A percentile compares a stretch with the other conserved stretches of the same genome.
These are phyloP conservation scores for Pocillopora damicornis DNA, from an alignment of 64 coral and sea anemone species.

Conservation along the genomic window DNA sequence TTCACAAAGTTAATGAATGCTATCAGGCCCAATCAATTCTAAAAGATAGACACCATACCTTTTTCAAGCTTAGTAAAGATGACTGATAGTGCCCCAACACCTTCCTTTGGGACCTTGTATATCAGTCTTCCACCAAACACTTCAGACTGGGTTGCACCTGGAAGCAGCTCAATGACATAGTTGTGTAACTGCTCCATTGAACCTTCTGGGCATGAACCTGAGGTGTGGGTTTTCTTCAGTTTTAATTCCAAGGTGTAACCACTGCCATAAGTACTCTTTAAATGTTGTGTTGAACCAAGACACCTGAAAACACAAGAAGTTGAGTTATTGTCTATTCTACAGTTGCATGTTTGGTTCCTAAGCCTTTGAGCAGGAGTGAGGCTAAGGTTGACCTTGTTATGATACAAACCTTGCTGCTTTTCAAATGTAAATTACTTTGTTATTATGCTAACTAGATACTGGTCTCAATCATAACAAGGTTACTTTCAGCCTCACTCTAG, in stretches of 20 bases:
- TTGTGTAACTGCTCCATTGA: conserved; percentile 45
- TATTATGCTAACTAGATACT: too few species aligned
- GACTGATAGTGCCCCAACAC: conserved; percentile 53
- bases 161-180: conserved; percentile 64
- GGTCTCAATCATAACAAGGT: too few species aligned
- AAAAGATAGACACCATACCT: conserved; percentile 12
- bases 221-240: conserved; percentile 23
- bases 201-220: not conserved
- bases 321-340: too few species aligned
- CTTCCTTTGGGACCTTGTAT: conserved; percentile 86
- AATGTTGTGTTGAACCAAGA: conserved; percentile 80
- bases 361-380: too few species aligned
- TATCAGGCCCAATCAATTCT: too few species aligned
- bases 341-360: too few species aligned
- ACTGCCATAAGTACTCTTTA: conserved; percentile 86
- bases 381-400: too few species aligned
- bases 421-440: too few species aligned
- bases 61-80: conserved; percentile 70
- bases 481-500: too few species aligned
- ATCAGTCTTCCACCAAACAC: conserved; percentile 66
- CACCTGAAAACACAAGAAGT: conserved; percentile 47
- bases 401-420: too few species aligned
- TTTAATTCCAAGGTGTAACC: conserved; percentile 84
- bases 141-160: conserved; percentile 67
- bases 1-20: too few species aligned